Percentiles rank a stretch among this genome's conserved stretches.
These are phyloP conservation scores for Antheraea pernyi DNA, from an alignment of 1,140 invertebrate genomes.

Conservation along the genomic window DNA sequence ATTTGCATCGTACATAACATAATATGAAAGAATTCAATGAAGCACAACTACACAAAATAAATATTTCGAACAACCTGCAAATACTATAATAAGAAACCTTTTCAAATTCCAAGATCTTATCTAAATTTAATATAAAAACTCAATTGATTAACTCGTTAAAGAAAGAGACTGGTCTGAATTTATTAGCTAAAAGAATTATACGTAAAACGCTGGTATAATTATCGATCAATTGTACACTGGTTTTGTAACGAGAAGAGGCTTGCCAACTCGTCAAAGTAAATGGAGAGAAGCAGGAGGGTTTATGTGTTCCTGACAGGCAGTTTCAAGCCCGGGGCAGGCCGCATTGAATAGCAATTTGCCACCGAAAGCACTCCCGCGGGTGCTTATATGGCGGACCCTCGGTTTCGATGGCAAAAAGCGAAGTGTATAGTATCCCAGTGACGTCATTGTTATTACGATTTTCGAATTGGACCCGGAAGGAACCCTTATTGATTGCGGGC, in stretches of 20 bases:
- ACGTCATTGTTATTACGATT: constrained; percentile 32
- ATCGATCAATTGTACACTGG: not conserved
- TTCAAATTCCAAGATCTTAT: too few species aligned
- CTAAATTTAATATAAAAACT: too few species aligned
- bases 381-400: constrained; percentile 28
- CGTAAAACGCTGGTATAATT: too few species aligned
- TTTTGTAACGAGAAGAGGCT: not conserved
- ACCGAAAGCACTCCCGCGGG: constrained; percentile 39
- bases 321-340: constrained; percentile 27
- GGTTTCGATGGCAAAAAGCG: constrained; percentile 19
- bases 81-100: too few species aligned
- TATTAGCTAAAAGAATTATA: too few species aligned
- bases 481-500: not conserved
- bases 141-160: too few species aligned
- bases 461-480: constrained; percentile 12
- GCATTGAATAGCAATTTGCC: constrained; percentile 51
- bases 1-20: not conserved
- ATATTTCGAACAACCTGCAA: too few species aligned
- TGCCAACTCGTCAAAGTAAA: constrained; percentile 15
- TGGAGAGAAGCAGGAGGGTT: constrained; percentile 27
- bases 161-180: too few species aligned
- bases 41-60: too few species aligned
- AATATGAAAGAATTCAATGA: too few species aligned
- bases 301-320: constrained; percentile 37
- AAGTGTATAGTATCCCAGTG: constrained; percentile 22